Conservation (phyloP, 2,113 vertebrate species). For the Sigmodon hispidus region DNA sequence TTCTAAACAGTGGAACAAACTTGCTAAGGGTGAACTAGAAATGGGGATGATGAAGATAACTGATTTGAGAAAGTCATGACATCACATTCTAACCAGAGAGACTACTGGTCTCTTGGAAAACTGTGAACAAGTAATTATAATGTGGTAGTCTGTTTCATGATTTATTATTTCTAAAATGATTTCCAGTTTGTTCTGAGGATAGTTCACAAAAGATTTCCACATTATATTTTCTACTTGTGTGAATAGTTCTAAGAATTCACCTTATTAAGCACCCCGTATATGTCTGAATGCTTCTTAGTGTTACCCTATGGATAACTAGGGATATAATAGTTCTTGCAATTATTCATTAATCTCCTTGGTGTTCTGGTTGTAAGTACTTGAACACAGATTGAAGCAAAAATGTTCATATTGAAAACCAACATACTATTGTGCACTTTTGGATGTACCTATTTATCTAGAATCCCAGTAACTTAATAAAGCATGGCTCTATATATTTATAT, state of each 20-base stretch:
- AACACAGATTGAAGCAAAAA: background rate
- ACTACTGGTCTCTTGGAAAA: too few species aligned
- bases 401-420: background rate
- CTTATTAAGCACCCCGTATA: background rate
- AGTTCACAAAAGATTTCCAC: background rate
- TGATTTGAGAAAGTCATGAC: background rate
- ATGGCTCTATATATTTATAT: background rate
- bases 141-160: background rate
- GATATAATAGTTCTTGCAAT: background rate
- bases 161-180: background rate
- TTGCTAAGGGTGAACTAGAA: background rate
- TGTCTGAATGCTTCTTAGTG: background rate
- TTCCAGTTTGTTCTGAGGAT: conserved; percentile 1
- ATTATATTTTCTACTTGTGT: background rate
- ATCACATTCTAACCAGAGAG: background rate
- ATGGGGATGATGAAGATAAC: background rate
- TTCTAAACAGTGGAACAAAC: background rate
- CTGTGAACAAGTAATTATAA: background rate
- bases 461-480: background rate
- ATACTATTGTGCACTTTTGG: background rate
- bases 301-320: background rate
- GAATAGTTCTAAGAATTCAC: background rate
- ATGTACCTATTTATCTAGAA: background rate
- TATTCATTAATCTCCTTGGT: background rate
- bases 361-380: background rate